phyloP scores from a whole-genome alignment of 2,888 invertebrate genomes.

The Glaucopsyche alexis region DNA sequence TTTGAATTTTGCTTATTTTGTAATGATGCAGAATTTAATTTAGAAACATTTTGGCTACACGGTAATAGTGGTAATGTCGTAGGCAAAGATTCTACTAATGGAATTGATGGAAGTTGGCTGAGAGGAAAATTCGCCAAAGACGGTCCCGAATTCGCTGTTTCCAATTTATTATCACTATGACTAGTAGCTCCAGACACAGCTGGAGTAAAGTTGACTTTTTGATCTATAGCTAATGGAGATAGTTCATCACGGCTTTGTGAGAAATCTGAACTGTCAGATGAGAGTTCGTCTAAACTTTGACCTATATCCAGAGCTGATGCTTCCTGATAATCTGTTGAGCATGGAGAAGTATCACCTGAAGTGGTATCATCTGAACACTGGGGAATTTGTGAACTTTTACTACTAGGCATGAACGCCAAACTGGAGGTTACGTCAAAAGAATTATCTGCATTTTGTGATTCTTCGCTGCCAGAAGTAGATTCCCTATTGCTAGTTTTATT shows the following conservation, averaged over 20 bases:
- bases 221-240: slow-evolving; percentile 49
- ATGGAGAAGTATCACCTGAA: slow-evolving; percentile 66
- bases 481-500: slow-evolving; percentile 51
- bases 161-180: slow-evolving; percentile 41
- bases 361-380: slow-evolving; percentile 64
- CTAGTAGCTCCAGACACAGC: slow-evolving; percentile 43
- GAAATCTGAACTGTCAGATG: slow-evolving; percentile 69
- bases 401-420: slow-evolving; percentile 71
- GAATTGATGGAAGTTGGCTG: slow-evolving; percentile 64
- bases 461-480: slow-evolving; percentile 63
- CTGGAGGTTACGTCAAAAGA: slow-evolving; percentile 73
- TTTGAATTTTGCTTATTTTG: slow-evolving; percentile 13
- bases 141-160: slow-evolving; percentile 43
- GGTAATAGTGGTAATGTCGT: slow-evolving; percentile 47
- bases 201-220: slow-evolving; percentile 45
- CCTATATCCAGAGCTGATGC: slow-evolving; percentile 70
- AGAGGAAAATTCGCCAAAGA: slow-evolving; percentile 54
- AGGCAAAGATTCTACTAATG: slow-evolving; percentile 53
- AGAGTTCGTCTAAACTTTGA: slow-evolving; percentile 67
- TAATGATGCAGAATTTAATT: background rate
- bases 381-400: slow-evolving; percentile 66
- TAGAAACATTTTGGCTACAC: slow-evolving; percentile 4
- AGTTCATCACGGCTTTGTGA: slow-evolving; percentile 72
- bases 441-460: slow-evolving; percentile 68
- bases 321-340: slow-evolving; percentile 75